phyloP scores from a whole-genome alignment of 2,113 vertebrate species.

The Brachypteracias leptosomus region DNA sequence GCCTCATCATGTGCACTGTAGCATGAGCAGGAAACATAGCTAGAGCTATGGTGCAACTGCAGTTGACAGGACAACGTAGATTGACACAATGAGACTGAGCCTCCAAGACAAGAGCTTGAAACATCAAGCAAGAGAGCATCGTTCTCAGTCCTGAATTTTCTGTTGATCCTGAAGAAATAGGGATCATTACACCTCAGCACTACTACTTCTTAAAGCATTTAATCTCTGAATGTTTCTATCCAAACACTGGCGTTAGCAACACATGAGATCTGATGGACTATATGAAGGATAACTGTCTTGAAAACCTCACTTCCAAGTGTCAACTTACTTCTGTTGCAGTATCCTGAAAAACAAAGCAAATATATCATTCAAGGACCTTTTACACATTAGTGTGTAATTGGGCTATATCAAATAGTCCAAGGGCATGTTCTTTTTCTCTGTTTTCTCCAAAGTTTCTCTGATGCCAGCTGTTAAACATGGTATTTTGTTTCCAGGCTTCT shows the following conservation, averaged over 20 bases:
- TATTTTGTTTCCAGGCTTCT: background rate
- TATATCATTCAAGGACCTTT: background rate
- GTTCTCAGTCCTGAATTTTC: background rate
- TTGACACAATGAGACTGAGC: rapidly evolving
- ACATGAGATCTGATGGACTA: background rate
- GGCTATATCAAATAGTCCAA: background rate
- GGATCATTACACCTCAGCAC: background rate
- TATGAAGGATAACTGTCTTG: background rate
- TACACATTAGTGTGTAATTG: background rate
- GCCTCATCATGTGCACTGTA: background rate
- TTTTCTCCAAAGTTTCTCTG: background rate
- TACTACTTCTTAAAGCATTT: background rate
- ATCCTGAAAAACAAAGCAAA: background rate
- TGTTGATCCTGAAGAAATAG: background rate
- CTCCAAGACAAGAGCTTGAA: background rate
- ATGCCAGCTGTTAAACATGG: background rate
- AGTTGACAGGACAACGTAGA: background rate
- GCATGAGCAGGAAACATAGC: background rate
- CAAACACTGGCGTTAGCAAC: background rate
- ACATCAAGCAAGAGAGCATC: background rate
- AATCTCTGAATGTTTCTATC: background rate
- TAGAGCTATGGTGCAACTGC: background rate
- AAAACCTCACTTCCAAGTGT: background rate
- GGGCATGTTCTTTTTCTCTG: background rate
- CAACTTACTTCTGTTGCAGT: background rate